Percentiles rank a stretch among this genome's conserved stretches.
Evolutionary conservation across 2,888 invertebrate species (phyloP).

Genomic region (Oithona nana): DNA sequence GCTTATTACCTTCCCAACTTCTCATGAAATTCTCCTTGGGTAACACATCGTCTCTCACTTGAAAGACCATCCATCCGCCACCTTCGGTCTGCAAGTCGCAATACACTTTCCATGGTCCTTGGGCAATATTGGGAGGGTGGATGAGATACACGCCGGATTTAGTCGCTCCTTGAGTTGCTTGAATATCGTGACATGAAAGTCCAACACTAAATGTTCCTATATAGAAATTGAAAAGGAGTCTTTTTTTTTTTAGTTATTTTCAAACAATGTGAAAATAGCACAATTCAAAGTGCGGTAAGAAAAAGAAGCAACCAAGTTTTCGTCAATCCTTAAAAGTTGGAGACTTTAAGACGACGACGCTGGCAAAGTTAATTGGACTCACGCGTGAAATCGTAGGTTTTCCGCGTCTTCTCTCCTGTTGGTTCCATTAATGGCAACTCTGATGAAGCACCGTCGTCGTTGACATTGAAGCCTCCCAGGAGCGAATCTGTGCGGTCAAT

Average conservation of each 20-base stretch:
- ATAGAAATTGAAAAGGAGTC: too few species aligned
- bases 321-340: not conserved
- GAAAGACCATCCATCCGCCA: constrained; percentile 22
- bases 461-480: not conserved
- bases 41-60: constrained; percentile 21
- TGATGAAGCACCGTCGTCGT: not conserved
- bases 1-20: constrained; percentile 20
- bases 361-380: not conserved
- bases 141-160: constrained; percentile 22
- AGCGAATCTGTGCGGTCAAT: constrained; percentile 2
- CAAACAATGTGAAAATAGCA: too few species aligned
- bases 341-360: not conserved
- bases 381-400: constrained; percentile 14
- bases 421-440: not conserved
- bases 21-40: constrained; percentile 22
- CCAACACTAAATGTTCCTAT: constrained; percentile 20
- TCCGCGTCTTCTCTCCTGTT: constrained; percentile 9
- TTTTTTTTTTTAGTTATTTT: too few species aligned
- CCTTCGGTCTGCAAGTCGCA: constrained; percentile 22
- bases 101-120: constrained; percentile 22
- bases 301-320: too few species aligned
- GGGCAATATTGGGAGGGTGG: constrained; percentile 22
- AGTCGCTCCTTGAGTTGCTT: constrained; percentile 20
- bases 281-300: too few species aligned
- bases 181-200: constrained; percentile 22